Conservation (phyloP, 2,113 vertebrate genomes). For the Lepus europaeus region DNA sequence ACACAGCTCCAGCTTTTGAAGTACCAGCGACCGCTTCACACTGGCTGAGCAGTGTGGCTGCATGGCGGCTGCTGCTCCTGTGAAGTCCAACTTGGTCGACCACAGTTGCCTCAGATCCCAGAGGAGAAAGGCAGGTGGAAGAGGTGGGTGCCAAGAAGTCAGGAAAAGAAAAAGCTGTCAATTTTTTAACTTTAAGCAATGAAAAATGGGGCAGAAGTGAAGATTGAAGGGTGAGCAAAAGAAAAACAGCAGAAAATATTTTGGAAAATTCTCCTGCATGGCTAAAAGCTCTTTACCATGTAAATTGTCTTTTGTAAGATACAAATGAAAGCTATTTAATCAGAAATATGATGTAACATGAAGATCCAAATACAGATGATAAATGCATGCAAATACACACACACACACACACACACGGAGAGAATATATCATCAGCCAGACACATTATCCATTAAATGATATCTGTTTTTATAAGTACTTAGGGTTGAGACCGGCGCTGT, state of each 20-base stretch:
- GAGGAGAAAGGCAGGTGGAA: not conserved
- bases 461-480: conserved; percentile 25
- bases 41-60: not conserved
- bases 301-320: not conserved
- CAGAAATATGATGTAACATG: not conserved
- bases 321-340: conserved; percentile 41
- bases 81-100: not conserved
- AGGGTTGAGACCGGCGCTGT: too few species aligned
- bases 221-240: not conserved
- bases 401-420: not conserved
- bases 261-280: not conserved
- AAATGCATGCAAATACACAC: conserved; percentile 23
- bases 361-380: not conserved
- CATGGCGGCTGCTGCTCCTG: not conserved
- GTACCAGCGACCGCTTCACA: not conserved
- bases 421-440: conserved; percentile 41
- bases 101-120: not conserved
- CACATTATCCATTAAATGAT: conserved; percentile 14
- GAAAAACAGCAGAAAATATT: conserved; percentile 28
- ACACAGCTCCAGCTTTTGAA: conserved; percentile 31
- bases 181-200: conserved; percentile 50
- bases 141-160: not conserved
- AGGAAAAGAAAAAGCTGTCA: not conserved
- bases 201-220: not conserved
- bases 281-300: conserved; percentile 22